Percentiles rank a stretch among this genome's conserved stretches.
These are phyloP conservation scores for Zele albiditarsus DNA, from an alignment of 2,888 invertebrate species.

Conservation along the genomic window DNA sequence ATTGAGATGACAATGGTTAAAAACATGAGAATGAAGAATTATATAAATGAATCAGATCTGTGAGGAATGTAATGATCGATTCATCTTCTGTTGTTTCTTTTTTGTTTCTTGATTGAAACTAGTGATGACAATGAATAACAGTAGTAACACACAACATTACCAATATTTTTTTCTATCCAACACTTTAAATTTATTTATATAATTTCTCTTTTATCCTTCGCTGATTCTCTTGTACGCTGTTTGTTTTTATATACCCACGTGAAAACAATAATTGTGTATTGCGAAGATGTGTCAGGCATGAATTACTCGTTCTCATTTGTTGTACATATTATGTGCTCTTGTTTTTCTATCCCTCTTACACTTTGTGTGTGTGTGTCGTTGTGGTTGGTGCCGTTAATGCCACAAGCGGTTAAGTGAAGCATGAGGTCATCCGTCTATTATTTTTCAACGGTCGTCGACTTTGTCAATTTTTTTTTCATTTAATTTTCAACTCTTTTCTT, in stretches of 20 bases:
- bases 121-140: too few species aligned
- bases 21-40: neutral
- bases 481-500: conserved; percentile 4
- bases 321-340: neutral
- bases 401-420: conserved; percentile 61
- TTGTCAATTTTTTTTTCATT: conserved; percentile 33
- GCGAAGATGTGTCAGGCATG: neutral
- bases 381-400: conserved; percentile 59
- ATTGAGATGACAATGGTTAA: conserved; percentile 34
- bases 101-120: too few species aligned
- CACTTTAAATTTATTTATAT: neutral
- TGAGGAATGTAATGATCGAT: neutral
- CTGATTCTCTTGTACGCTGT: neutral
- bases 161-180: too few species aligned
- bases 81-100: neutral
- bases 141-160: too few species aligned
- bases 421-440: conserved; percentile 65
- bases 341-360: conserved; percentile 11
- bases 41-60: neutral
- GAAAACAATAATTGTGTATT: neutral
- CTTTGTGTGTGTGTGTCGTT: conserved; percentile 38
- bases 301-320: conserved; percentile 15
- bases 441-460: conserved; percentile 63
- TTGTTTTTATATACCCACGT: neutral
- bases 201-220: neutral